phyloP scores from a whole-genome alignment of 1,140 invertebrate genomes.

The Trichonephila clavipes region DNA sequence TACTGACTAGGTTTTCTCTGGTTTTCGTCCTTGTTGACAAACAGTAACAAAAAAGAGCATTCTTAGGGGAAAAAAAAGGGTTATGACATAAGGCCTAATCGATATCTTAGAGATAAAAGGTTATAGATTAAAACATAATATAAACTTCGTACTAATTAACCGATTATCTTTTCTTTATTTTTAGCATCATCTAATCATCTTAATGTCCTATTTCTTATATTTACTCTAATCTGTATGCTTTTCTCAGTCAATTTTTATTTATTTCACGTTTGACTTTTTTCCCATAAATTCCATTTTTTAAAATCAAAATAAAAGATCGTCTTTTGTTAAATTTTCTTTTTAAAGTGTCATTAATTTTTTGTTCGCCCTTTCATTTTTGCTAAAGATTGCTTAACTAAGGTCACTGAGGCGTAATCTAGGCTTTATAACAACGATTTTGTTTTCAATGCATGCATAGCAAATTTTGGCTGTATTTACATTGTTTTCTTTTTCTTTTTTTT shows the following conservation, averaged over 20 bases:
- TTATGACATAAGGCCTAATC: not conserved
- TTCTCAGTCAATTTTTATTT: not conserved
- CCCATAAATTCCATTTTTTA: not conserved
- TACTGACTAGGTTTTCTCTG: not conserved
- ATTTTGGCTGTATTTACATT: not conserved
- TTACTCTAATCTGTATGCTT: not conserved
- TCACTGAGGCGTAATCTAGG: not conserved
- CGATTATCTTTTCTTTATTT: not conserved
- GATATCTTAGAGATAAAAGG: not conserved
- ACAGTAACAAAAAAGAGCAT: not conserved
- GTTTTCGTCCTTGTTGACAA: not conserved
- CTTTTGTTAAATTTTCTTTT: not conserved
- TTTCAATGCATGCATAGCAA: not conserved
- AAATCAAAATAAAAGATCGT: not conserved
- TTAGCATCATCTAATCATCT: not conserved
- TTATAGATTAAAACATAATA: not conserved
- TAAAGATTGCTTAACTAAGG: not conserved
- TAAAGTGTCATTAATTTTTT: not conserved
- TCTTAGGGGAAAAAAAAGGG: not conserved
- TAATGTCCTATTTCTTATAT: not conserved
- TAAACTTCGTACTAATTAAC: not conserved
- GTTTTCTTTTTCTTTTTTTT: not conserved
- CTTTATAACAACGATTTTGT: not conserved
- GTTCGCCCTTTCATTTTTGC: not conserved
- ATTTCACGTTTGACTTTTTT: not conserved